These are phyloP conservation scores for Spheniscus humboldti DNA, from an alignment of 2,797 vertebrate species.

Conservation along the genomic window DNA sequence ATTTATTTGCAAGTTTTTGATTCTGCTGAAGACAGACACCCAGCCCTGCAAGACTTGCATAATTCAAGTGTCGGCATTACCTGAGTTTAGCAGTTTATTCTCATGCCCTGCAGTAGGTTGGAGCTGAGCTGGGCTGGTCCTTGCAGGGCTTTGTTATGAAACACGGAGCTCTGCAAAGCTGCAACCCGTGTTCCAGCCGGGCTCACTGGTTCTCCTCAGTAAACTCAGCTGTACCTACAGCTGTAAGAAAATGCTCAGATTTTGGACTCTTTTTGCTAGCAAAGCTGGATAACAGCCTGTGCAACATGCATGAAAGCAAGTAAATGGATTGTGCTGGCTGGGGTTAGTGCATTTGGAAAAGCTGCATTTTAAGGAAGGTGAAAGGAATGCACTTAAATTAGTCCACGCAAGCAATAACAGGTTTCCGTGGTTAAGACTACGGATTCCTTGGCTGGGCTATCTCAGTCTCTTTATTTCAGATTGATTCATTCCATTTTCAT, in stretches of 20 bases:
- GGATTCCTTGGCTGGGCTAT: constrained; percentile 8
- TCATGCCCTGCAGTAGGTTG: constrained; percentile 26
- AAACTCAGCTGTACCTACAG: not conserved
- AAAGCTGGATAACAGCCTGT: not conserved
- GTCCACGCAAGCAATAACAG: not conserved
- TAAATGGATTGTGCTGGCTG: not conserved
- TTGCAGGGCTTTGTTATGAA: constrained; percentile 16
- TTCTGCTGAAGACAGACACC: not conserved
- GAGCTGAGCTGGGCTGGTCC: not conserved
- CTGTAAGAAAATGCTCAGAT: not conserved
- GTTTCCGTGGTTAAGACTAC: not conserved
- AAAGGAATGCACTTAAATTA: constrained; percentile 25
- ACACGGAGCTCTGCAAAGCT: not conserved
- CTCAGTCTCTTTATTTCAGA: not conserved
- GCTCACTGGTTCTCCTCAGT: not conserved
- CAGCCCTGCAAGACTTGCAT: constrained; percentile 15
- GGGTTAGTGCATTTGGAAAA: not conserved
- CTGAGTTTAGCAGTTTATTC: constrained; percentile 11
- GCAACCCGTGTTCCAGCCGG: fast-evolving
- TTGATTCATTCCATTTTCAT: not conserved
- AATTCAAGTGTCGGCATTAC: not conserved
- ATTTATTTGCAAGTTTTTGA: not conserved
- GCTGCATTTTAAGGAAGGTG: not conserved
- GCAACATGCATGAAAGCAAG: not conserved
- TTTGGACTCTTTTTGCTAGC: not conserved